Evolutionary conservation across 2,888 invertebrate species (phyloP), one percentile per base, ranked within the genome.

Genomic region (Cataglyphis rosenhaueri): DNA sequence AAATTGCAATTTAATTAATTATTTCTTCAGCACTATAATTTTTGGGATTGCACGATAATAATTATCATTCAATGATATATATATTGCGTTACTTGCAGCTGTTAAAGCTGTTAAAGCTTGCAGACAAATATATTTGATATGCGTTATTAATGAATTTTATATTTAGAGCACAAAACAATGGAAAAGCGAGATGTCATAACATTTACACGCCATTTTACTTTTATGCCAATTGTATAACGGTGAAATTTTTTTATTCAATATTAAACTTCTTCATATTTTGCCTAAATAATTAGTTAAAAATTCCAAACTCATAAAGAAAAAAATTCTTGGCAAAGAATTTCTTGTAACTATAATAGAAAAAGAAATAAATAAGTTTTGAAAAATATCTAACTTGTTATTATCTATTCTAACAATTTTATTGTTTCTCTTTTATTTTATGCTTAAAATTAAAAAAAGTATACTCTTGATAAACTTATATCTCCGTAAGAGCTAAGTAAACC

Each of bases 101-200:
- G 41, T 41, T 44, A 10, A 41, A 32, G 32, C n/a, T 55, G 41
- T 41, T 44, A 10, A 41, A 38, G 21, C 18, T 48, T 1, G 1
- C 21, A 18, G 9, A 52, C 38, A 6, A 15, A 41, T 29, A 55
- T 29, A 55, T 29, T 66, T 48, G 38, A 8, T 38, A 71, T 62
- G 48, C 61, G 25, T 41, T 48, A 73, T 81, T 88, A 81, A 84
- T 81, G 70, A 86, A 52, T 86, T 81, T 86, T 82, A 84, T 62
- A 68, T 59, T 35, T 35, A 35, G 35, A 35, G 25, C 25, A 55
- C 4, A 83, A 85, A 85, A 61, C 38, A 38, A 0, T 55, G 57
- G 57, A 29, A 83, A 83, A 85, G 75, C 74, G 48, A 12, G 32
- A 9, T 35, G 18, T 57, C 32, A 65, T 81, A 81, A 71, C 57